A percentile compares a stretch with the other conserved stretches of the same genome.
Conservation (phyloP, 2,113 vertebrate genomes). For the Cynopterus brachyotis region DNA sequence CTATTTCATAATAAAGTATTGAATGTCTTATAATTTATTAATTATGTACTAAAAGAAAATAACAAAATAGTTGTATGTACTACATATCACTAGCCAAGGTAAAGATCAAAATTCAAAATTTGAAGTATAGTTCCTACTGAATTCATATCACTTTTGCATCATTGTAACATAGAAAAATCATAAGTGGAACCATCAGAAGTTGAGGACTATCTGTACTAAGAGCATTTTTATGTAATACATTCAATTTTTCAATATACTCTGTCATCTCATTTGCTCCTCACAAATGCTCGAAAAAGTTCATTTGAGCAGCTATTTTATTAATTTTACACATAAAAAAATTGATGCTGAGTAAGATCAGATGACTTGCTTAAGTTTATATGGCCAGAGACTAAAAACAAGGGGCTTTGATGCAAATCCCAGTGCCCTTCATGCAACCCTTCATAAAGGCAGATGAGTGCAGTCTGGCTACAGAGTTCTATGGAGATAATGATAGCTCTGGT, state of each 20-base stretch:
- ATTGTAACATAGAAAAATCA: not conserved
- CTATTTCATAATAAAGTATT: not conserved
- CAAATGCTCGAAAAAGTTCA: not conserved
- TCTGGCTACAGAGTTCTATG: fast-evolving
- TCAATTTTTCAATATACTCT: not conserved
- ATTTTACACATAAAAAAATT: not conserved
- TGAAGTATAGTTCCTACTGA: not conserved
- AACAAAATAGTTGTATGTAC: not conserved
- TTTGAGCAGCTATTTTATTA: not conserved
- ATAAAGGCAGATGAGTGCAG: too few species aligned
- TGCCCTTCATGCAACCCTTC: fast-evolving
- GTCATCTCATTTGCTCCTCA: not conserved
- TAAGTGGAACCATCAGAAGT: not conserved
- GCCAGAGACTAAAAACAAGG: not conserved
- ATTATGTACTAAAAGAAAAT: not conserved
- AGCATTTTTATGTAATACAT: fast-evolving
- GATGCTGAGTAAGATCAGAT: not conserved
- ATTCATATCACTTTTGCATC: not conserved
- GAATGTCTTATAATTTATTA: not conserved
- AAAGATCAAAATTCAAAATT: not conserved
- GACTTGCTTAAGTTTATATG: not conserved
- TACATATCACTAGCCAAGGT: not conserved
- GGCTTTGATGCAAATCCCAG: fast-evolving
- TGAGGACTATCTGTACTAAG: too few species aligned
- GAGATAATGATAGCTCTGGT: fast-evolving